Base-by-base conservation (phyloP, 2,888 invertebrate species). In the Stenoptilia bipunctidactyla region DNA sequence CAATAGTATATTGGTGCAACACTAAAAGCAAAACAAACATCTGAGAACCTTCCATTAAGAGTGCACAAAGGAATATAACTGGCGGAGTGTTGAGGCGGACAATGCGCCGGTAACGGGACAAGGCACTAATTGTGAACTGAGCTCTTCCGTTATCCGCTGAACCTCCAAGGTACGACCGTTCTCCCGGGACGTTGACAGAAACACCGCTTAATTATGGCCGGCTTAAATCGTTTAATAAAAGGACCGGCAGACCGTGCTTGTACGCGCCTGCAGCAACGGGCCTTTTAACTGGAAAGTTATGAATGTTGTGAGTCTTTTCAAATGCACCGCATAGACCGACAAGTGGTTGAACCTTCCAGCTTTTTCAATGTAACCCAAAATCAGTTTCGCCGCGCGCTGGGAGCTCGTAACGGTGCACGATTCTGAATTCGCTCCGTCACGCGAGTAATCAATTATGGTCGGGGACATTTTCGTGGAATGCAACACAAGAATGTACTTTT, bases 21-120 rank as follows among this genome's bases (percentile, higher is more conserved):
- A 57, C 55, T 52, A 58, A 68, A 66, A 53, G 50, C 48, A 58
- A 65, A 61, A 66, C 68, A 67, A 68, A 72, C 60, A 68, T 64
- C 57, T 61, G 66, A 67, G 66, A 71, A 65, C 55, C 56, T 63
- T 56, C 61, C 58, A 71, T 73, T 71, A 65, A 55, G 58, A 66
- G 58, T 58, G 56, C 64, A 76, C 75, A 76, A 76, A 74, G 77
- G 73, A 58, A 63, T 63, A 69, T 70, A 67, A 71, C 63, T 59
- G 61, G 58, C 55, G 53, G 57, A 61, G 70, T 69, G 71, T 64
- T 66, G 71, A 63, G 61, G 68, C 69, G 63, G 67, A 80, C 79
- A 77, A 75, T 73, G 71, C 58, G 62, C 55, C 53, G 53, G 68
- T 80, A 83, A 82, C 80, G 79, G 79, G 68, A 79, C 70, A 54